These are phyloP conservation scores for Perca flavescens DNA, from an alignment of 2,113 vertebrate genomes.

Conservation along the genomic window DNA sequence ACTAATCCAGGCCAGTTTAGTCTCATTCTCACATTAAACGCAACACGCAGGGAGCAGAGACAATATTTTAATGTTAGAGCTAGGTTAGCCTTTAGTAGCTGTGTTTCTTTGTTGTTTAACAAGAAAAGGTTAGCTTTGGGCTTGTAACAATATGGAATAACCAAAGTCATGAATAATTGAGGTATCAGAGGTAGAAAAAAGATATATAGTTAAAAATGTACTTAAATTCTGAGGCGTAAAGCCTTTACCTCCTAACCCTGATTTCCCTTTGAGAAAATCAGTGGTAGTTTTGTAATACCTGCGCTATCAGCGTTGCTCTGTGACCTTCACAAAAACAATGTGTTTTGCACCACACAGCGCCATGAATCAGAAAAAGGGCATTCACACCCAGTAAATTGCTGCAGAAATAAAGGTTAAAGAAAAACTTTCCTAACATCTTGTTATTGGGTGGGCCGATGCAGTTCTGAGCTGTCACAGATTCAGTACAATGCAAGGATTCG, in stretches of 20 bases:
- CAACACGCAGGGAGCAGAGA: too few species aligned
- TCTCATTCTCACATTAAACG: too few species aligned
- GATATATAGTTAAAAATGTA: not conserved
- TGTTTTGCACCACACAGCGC: not conserved
- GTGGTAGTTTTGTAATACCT: not conserved
- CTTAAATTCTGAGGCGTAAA: not conserved
- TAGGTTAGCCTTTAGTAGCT: too few species aligned
- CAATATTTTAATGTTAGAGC: too few species aligned
- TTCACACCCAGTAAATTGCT: not conserved
- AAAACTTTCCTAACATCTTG: not conserved
- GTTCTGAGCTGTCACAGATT: not conserved
- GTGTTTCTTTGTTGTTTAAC: too few species aligned
- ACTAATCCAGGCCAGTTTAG: too few species aligned
- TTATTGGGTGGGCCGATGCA: not conserved
- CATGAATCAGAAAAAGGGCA: not conserved
- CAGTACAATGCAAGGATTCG: not conserved
- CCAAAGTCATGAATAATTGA: not conserved
- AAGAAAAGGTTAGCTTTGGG: too few species aligned
- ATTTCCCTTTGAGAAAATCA: constrained; percentile 11
- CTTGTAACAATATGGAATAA: not conserved
- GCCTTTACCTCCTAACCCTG: not conserved
- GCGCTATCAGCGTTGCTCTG: not conserved
- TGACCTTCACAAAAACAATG: constrained; percentile 29
- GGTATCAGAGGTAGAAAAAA: constrained; percentile 3
- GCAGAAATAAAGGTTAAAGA: constrained; percentile 21